Evolutionary conservation across 2,113 vertebrate species (phyloP).

Genomic region (Benitochromis conjunctus): DNA sequence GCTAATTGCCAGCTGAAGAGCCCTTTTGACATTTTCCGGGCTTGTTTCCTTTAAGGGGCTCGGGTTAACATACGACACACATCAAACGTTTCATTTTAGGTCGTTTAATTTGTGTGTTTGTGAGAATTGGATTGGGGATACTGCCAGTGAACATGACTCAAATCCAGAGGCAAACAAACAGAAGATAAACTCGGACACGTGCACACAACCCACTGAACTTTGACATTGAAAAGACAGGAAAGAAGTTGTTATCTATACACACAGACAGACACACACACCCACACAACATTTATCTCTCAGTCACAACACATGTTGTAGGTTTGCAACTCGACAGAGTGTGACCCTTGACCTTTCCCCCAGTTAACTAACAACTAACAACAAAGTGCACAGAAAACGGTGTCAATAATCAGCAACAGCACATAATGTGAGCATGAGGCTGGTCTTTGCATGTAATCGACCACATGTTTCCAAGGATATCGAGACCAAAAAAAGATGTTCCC

Average conservation of each 20-base stretch:
- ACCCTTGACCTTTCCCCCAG: slow-evolving; percentile 12
- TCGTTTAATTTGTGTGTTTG: background rate
- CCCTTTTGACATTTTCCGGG: background rate
- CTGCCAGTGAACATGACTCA: background rate
- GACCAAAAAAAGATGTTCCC: background rate
- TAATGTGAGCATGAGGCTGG: background rate
- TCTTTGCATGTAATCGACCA: background rate
- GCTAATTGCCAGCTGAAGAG: background rate
- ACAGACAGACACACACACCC: background rate
- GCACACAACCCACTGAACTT: background rate
- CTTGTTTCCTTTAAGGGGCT: background rate
- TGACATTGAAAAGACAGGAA: background rate
- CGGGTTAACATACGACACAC: background rate
- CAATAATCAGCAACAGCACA: background rate
- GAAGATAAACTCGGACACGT: background rate
- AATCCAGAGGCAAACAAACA: background rate
- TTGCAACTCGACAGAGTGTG: background rate
- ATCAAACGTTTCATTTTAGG: background rate
- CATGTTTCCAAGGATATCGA: background rate
- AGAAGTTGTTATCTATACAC: background rate
- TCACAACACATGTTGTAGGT: background rate
- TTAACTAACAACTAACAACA: background rate
- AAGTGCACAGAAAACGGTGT: background rate
- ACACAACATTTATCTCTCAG: background rate
- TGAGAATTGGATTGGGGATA: background rate